Evolutionary conservation across 2,113 vertebrate species (phyloP).

Genomic region (Macquaria australasica): DNA sequence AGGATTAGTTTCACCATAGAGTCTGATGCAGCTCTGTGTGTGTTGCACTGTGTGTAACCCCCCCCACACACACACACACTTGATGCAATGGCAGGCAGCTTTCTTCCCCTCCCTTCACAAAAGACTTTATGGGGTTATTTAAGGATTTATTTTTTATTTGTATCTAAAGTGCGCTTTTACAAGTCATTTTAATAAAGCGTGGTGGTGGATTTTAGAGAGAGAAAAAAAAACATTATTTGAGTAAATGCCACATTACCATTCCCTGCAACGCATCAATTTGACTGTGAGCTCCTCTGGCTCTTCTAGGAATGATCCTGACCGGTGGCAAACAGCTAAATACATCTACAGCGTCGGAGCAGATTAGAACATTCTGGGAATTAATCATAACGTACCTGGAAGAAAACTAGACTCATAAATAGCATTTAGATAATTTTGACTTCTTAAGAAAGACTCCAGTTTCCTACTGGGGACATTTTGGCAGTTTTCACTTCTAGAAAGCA

Average conservation of each 20-base stretch:
- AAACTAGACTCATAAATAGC: conserved; percentile 16
- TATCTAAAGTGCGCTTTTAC: conserved; percentile 27
- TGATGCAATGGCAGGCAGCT: conserved; percentile 3
- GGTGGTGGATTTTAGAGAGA: conserved; percentile 4
- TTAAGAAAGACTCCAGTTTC: background rate
- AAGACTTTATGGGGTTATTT: conserved; percentile 38
- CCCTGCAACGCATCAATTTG: background rate
- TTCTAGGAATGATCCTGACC: conserved; percentile 51
- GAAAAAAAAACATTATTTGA: background rate
- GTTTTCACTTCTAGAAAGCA: background rate
- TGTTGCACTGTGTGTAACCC: conserved; percentile 42
- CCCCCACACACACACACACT: too few species aligned
- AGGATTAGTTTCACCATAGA: conserved; percentile 71
- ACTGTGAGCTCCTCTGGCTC: conserved; percentile 46
- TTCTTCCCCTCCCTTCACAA: conserved; percentile 5
- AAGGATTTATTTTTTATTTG: conserved; percentile 38
- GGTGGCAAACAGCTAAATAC: conserved; percentile 39
- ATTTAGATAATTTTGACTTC: conserved; percentile 6
- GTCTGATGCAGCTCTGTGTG: conserved; percentile 43
- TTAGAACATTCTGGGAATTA: conserved; percentile 50
- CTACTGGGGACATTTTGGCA: background rate
- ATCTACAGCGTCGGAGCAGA: conserved; percentile 22
- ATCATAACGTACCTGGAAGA: conserved; percentile 50
- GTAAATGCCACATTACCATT: conserved; percentile 60
- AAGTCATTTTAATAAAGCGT: conserved; percentile 24